Percentiles rank a stretch among this genome's conserved stretches.
phyloP scores from a whole-genome alignment of 2,113 vertebrate genomes.

The Chlorodrepanis virens region DNA sequence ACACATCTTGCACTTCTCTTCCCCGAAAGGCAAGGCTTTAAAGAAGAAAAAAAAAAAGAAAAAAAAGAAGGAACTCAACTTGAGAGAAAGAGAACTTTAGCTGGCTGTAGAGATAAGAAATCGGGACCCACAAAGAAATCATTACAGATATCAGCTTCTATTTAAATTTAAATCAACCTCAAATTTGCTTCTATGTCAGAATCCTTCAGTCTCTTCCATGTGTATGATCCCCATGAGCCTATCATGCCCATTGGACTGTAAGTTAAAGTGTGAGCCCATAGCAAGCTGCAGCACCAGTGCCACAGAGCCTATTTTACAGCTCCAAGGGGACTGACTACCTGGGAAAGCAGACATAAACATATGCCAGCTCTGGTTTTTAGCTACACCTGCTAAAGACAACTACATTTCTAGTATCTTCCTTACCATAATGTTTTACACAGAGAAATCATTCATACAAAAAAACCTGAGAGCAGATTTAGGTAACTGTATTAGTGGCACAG shows the following conservation, averaged over 20 bases:
- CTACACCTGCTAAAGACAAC: background rate
- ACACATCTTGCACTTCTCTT: background rate
- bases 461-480: background rate
- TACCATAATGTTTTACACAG: background rate
- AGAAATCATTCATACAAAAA: background rate
- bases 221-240: accelerated
- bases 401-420: background rate
- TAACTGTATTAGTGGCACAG: background rate
- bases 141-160: background rate
- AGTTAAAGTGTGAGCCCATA: background rate
- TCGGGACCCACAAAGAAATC: background rate
- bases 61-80: background rate
- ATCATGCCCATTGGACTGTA: background rate
- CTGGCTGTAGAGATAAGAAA: background rate
- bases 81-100: background rate
- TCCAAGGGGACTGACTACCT: background rate
- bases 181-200: background rate
- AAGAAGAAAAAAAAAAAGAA: background rate
- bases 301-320: background rate
- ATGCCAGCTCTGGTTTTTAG: background rate
- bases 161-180: background rate
- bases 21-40: background rate
- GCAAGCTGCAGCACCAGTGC: background rate
- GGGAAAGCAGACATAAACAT: background rate
- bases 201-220: background rate